Evolutionary conservation across 1,140 invertebrate species (phyloP).

Genomic region (Monomorium pharaonis): DNA sequence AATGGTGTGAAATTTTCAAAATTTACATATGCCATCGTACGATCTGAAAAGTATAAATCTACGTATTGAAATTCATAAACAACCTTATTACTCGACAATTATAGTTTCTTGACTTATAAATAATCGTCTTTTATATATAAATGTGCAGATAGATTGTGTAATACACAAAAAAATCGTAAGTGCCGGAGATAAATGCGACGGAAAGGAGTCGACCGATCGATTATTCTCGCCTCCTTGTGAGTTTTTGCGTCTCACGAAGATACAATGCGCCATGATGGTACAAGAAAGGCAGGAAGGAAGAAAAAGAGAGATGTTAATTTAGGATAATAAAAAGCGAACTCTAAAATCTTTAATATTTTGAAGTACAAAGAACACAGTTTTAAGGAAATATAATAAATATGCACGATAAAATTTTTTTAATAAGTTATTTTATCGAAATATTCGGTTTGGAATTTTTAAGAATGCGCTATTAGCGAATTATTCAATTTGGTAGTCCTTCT

Average conservation of each 20-base stretch:
- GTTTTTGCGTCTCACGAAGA: not conserved
- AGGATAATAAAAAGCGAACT: slow-evolving; percentile 54
- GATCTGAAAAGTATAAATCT: not conserved
- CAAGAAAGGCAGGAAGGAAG: not conserved
- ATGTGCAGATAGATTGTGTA: not conserved
- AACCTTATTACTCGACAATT: not conserved
- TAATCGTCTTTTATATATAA: not conserved
- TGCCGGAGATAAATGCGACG: not conserved
- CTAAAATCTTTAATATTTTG: slow-evolving; percentile 63
- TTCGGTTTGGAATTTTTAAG: not conserved
- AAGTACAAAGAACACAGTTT: not conserved
- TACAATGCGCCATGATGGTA: slow-evolving; percentile 34
- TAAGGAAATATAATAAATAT: slow-evolving; percentile 46
- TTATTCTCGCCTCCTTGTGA: not conserved
- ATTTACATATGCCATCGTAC: not conserved
- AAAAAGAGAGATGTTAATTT: slow-evolving; percentile 53
- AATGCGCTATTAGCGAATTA: not conserved
- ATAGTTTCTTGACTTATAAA: not conserved
- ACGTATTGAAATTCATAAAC: not conserved
- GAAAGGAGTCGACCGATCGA: slow-evolving; percentile 15
- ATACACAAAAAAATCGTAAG: not conserved
- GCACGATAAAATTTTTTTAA: not conserved
- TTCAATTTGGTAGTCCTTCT: not conserved
- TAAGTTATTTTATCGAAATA: not conserved
- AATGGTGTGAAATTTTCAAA: not conserved